Base-by-base conservation (phyloP, 2,888 invertebrate genomes). In the Melangyna quadrimaculata region DNA sequence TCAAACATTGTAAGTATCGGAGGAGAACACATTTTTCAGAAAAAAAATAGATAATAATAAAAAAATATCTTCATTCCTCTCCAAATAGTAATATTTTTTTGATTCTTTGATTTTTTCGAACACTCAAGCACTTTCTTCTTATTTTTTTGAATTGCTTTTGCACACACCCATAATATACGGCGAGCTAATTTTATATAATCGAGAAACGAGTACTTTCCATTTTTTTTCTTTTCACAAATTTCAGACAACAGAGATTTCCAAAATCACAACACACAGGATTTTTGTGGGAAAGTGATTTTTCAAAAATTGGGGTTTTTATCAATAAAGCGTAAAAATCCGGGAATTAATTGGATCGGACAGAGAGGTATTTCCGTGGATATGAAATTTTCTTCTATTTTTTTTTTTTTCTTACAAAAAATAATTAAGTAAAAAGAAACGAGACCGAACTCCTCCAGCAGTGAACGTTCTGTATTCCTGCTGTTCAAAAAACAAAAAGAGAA, bases 161-260 rank as follows among this genome's bases (percentile, higher is more conserved):
- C 81, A 81, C 80, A 86, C 86, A 81, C 75, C 75, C 81, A 63
- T 65, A 65, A 59, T 2, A 24, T 12, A 22, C 22, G 73, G 86
- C 77, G 73, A 78, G 73, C 78, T 81, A 78, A 86, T 86, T 86
- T 86, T 86, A 86, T 86, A 86, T 86, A 86, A 86, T 86, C 86
- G 78, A 57, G 81, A 70, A 65, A 51, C 73, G 73, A 40, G 81
- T 77, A 86, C 80, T 81, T 86, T 78, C 79, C 59, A 75, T 57
- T 57, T 37, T 19, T 57, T 40, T 86, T n/a, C n/a, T 78, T 81
- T 86, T 65, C 77, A 86, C 77, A 67, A 67, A 37, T 19, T 12
- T 40, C 29, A 14, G 48, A 65, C 19, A 65, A n/a, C 9, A 81
- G 69, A 77, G 72, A 59, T 69, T 72, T 69, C 45, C 79, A 67